Conservation (phyloP, 2,797 vertebrate species). For the Myoxocephalus aenaeus region DNA sequence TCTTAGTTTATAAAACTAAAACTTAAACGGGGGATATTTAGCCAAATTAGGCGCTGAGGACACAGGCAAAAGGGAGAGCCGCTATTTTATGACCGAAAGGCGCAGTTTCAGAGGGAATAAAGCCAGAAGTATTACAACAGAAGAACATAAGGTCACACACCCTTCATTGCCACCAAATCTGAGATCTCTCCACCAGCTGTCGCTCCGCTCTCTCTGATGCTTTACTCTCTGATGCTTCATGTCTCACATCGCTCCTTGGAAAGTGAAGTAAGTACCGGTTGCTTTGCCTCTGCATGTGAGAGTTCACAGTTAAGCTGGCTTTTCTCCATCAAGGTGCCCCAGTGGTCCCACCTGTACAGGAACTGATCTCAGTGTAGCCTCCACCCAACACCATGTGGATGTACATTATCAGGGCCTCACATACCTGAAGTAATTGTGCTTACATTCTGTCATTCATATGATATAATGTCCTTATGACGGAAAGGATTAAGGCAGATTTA, state of each 20-base stretch:
- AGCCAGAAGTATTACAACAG: constrained; percentile 15
- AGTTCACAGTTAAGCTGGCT: not conserved
- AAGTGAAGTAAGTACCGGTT: constrained; percentile 12
- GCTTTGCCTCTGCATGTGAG: constrained; percentile 9
- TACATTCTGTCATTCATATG: not conserved
- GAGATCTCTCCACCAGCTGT: constrained; percentile 40
- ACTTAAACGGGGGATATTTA: not conserved
- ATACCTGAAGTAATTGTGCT: not conserved
- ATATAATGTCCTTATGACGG: not conserved
- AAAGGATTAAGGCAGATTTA: not conserved
- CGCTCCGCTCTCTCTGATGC: constrained; percentile 23
- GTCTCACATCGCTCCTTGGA: constrained; percentile 5
- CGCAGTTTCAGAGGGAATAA: not conserved
- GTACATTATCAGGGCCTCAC: not conserved
- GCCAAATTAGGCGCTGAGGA: not conserved
- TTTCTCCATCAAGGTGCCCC: not conserved
- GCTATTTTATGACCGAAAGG: not conserved
- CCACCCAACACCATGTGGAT: not conserved
- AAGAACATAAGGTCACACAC: constrained; percentile 22
- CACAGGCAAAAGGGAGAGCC: not conserved
- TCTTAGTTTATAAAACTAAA: not conserved
- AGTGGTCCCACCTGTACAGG: not conserved
- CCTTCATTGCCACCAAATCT: constrained; percentile 30
- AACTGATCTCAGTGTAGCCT: not conserved
- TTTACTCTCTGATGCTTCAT: constrained; percentile 12